Evolutionary conservation across 2,888 invertebrate genomes (phyloP).

Genomic region (Drosophila conformis): DNA sequence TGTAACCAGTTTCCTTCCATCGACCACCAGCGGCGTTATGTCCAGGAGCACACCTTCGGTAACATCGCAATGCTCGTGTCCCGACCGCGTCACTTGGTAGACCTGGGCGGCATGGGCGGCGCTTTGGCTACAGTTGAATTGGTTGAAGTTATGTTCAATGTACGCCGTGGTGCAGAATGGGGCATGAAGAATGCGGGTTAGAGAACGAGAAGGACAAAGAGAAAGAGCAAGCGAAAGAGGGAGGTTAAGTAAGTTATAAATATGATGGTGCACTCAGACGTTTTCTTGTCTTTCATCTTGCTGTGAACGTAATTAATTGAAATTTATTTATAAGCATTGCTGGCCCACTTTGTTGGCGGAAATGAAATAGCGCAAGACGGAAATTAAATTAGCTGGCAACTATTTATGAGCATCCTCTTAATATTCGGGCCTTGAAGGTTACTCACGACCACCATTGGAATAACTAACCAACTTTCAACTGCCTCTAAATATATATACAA

Average conservation of each 20-base stretch:
- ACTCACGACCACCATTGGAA: background rate
- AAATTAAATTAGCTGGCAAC: constrained; percentile 72
- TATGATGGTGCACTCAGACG: constrained; percentile 55
- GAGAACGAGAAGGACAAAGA: constrained; percentile 2
- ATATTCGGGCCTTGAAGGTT: background rate
- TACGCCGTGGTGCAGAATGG: background rate
- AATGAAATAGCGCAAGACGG: constrained; percentile 73
- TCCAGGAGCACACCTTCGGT: constrained; percentile 89
- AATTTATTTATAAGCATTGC: constrained; percentile 76
- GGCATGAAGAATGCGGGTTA: background rate
- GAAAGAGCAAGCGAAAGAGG: background rate
- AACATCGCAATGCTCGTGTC: constrained; percentile 90
- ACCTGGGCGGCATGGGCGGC: constrained; percentile 87
- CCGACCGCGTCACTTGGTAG: constrained; percentile 90
- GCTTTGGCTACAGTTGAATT: constrained; percentile 48
- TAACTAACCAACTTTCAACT: constrained; percentile 17
- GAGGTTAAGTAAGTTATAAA: constrained; percentile 52
- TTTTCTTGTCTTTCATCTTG: constrained; percentile 28
- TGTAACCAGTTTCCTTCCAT: constrained; percentile 88
- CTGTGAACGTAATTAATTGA: constrained; percentile 72
- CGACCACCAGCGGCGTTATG: constrained; percentile 89
- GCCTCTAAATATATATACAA: background rate
- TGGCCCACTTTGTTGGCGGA: constrained; percentile 57
- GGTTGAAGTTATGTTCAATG: constrained; percentile 1
- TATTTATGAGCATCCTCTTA: constrained; percentile 33